These are phyloP conservation scores for Corythornis leucogaster DNA, from an alignment of 2,797 vertebrate genomes.

Conservation along the genomic window DNA sequence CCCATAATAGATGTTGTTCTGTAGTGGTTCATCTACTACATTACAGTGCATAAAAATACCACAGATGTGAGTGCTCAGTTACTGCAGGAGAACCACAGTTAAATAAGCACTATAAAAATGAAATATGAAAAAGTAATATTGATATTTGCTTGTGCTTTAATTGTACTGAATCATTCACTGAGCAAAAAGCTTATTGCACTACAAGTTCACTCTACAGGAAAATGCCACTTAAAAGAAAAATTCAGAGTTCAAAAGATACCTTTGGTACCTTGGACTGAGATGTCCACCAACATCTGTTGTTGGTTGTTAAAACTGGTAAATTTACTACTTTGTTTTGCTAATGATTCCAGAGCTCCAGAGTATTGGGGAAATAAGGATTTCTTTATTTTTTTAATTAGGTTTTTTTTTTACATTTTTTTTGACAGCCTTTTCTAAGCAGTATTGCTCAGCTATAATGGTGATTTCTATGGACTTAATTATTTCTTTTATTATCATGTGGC, in stretches of 20 bases:
- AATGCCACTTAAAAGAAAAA: background rate
- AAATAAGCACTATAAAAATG: background rate
- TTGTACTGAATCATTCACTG: background rate
- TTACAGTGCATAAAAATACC: background rate
- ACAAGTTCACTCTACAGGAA: background rate
- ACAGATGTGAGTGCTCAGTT: background rate
- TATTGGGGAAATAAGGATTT: background rate
- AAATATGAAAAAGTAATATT: background rate
- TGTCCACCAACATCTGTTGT: background rate
- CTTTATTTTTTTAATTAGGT: too few relatives aligned
- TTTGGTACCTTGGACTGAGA: background rate
- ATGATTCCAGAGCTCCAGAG: background rate
- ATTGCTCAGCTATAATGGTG: background rate
- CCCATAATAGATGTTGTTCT: background rate
- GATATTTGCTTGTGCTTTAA: background rate
- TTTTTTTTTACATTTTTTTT: background rate
- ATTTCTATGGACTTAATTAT: background rate
- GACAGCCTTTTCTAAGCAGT: background rate
- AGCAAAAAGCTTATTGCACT: background rate
- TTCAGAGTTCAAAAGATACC: background rate
- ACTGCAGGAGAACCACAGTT: background rate
- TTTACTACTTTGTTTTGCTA: background rate
- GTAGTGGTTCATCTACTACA: background rate
- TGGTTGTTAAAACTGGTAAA: background rate
- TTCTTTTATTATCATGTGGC: background rate